A percentile compares a stretch with the other conserved stretches of the same genome.
Evolutionary conservation across 2,797 vertebrate genomes (phyloP).

Genomic region (Syngnathus acus): DNA sequence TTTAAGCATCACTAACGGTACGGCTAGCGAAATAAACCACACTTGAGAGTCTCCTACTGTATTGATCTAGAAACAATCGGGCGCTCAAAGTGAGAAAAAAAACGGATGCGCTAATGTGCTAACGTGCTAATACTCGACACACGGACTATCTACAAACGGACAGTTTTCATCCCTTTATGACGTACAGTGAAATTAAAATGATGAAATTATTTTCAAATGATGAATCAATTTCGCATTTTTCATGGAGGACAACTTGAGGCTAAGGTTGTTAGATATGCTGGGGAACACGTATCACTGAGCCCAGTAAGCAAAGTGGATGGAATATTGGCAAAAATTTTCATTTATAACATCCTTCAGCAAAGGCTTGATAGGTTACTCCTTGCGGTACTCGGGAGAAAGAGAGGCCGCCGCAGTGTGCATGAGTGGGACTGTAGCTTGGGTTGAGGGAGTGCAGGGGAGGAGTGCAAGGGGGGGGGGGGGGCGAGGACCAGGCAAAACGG

Average conservation of each 20-base stretch:
- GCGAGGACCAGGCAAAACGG: slow-evolving; percentile 62
- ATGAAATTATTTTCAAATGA: slow-evolving; percentile 5
- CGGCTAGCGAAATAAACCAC: too few relatives aligned
- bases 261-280: slow-evolving; percentile 28
- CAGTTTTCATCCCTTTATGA: slow-evolving; percentile 12
- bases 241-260: background rate
- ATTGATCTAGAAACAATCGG: background rate
- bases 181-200: slow-evolving; percentile 18
- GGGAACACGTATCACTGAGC: slow-evolving; percentile 90
- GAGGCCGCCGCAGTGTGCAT: slow-evolving; percentile 65
- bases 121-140: slow-evolving; percentile 9
- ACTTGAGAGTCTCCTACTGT: too few relatives aligned
- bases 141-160: slow-evolving; percentile 18
- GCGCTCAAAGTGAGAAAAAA: background rate
- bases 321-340: slow-evolving; percentile 97
- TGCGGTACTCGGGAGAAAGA: slow-evolving; percentile 86
- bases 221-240: too few relatives aligned
- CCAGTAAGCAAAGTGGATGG: slow-evolving; percentile 92
- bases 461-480: slow-evolving; percentile 52
- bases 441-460: slow-evolving; percentile 58
- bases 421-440: slow-evolving; percentile 60
- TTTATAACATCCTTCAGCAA: slow-evolving; percentile 99
- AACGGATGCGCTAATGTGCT: background rate
- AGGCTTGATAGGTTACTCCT: slow-evolving; percentile 99
- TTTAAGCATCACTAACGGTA: background rate